A percentile compares a stretch with the other conserved stretches of the same genome.
phyloP scores from a whole-genome alignment of 1,140 invertebrate genomes.

The Pseudachorutes palmiensis region DNA sequence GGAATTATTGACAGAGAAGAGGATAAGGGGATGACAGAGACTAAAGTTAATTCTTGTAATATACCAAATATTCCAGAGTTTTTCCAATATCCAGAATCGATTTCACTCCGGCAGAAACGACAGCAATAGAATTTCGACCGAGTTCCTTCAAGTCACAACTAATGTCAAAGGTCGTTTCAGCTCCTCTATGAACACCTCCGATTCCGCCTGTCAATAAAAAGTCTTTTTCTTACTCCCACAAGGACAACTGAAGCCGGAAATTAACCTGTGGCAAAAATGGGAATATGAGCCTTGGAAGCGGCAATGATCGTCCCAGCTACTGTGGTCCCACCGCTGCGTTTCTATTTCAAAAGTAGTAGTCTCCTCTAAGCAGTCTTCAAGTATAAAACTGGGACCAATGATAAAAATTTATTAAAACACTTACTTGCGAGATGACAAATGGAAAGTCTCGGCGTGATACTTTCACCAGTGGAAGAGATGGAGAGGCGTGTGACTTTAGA shows the following conservation, averaged over 20 bases:
- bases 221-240: too few relatives aligned
- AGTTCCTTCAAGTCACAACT: conserved; percentile 85
- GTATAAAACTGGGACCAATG: not conserved
- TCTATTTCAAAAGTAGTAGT: conserved; percentile 40
- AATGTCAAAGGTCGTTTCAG: conserved; percentile 75
- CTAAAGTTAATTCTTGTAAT: conserved; percentile 21
- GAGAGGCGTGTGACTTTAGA: conserved; percentile 40
- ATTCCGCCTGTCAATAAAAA: conserved; percentile 52
- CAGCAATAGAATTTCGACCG: conserved; percentile 71
- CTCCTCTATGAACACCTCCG: conserved; percentile 90
- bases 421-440: conserved; percentile 58
- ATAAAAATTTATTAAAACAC: conserved; percentile 7
- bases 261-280: conserved; percentile 91
- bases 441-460: conserved; percentile 80
- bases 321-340: conserved; percentile 83
- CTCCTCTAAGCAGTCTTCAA: not conserved
- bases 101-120: conserved; percentile 92
- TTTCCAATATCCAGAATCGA: conserved; percentile 91
- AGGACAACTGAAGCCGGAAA: too few relatives aligned
- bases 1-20: not conserved
- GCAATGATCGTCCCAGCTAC: conserved; percentile 87
- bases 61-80: conserved; percentile 87
- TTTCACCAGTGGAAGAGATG: conserved; percentile 49
- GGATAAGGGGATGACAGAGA: not conserved
- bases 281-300: conserved; percentile 69